Evolutionary conservation across 2,888 invertebrate genomes (phyloP).

Genomic region (Tolmerus cingulatus): DNA sequence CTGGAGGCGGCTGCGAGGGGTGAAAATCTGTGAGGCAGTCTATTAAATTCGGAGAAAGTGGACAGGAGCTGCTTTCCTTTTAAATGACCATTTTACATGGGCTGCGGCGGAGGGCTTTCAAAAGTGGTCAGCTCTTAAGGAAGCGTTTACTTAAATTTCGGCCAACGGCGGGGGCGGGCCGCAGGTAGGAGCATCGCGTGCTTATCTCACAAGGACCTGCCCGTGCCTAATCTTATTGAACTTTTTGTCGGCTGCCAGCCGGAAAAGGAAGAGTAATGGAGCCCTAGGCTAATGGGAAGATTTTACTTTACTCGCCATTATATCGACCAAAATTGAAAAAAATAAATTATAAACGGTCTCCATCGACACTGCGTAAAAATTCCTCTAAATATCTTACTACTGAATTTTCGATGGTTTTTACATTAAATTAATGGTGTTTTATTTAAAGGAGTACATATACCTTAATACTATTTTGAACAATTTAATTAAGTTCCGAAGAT

Average conservation of each 20-base stretch:
- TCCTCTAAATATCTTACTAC: not conserved
- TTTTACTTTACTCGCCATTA: not conserved
- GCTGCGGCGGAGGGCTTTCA: slow-evolving; percentile 7
- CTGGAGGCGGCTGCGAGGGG: not conserved
- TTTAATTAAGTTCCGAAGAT: too few species aligned
- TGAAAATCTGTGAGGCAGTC: slow-evolving; percentile 20
- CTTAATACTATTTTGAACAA: too few species aligned
- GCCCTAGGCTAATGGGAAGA: not conserved
- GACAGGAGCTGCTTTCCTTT: slow-evolving; percentile 18
- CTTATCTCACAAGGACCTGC: not conserved
- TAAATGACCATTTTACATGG: slow-evolving; percentile 40
- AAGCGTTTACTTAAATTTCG: slow-evolving; percentile 25
- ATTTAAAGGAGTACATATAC: too few species aligned
- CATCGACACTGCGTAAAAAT: not conserved
- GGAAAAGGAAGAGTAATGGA: not conserved
- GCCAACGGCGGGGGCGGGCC: not conserved
- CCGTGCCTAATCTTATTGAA: slow-evolving; percentile 6
- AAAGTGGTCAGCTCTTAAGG: slow-evolving; percentile 32
- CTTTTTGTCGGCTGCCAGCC: not conserved
- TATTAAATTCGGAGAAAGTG: not conserved
- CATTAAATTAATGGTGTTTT: too few species aligned
- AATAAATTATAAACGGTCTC: not conserved
- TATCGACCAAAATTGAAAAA: not conserved
- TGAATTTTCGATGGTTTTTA: not conserved
- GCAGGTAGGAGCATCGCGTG: slow-evolving; percentile 23